phyloP scores from a whole-genome alignment of 2,888 invertebrate genomes.

The Gnatocerus cornutus region DNA sequence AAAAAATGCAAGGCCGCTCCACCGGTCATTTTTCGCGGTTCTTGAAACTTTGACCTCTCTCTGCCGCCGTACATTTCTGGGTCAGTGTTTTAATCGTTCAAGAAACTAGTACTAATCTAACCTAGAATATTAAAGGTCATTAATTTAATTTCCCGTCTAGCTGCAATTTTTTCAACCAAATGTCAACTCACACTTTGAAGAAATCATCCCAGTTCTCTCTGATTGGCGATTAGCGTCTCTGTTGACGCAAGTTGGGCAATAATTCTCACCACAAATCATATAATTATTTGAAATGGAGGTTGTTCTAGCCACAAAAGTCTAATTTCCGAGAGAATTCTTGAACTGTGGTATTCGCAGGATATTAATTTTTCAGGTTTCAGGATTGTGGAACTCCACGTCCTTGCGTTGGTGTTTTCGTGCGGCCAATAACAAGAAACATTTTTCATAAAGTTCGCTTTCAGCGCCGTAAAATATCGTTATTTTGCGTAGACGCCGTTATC shows the following conservation, averaged over 20 bases:
- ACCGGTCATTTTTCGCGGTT: constrained; percentile 4
- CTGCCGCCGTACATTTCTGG: constrained; percentile 19
- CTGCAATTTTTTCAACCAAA: not conserved
- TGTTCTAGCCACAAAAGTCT: too few species aligned
- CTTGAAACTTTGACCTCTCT: constrained; percentile 2
- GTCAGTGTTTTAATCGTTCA: constrained; percentile 23
- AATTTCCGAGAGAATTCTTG: too few species aligned
- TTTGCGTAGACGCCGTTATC: constrained; percentile 22
- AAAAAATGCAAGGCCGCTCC: too few species aligned
- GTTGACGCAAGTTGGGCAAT: too few species aligned
- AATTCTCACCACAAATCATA: too few species aligned
- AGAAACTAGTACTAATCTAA: not conserved
- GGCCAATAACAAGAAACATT: constrained; percentile 14
- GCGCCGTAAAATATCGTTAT: constrained; percentile 8
- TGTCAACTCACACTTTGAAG: not conserved
- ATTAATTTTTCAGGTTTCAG: too few species aligned
- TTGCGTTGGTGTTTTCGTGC: not conserved
- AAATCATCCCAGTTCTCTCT: too few species aligned
- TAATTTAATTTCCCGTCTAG: constrained; percentile 3
- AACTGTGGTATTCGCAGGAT: too few species aligned
- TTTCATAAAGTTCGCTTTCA: constrained; percentile 8
- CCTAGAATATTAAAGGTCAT: constrained; percentile 21
- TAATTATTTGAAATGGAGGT: too few species aligned
- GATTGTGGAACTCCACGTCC: not conserved
- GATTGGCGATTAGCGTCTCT: too few species aligned